Conservation (phyloP, 2,113 vertebrate genomes). For the Dascyllus trimaculatus region DNA sequence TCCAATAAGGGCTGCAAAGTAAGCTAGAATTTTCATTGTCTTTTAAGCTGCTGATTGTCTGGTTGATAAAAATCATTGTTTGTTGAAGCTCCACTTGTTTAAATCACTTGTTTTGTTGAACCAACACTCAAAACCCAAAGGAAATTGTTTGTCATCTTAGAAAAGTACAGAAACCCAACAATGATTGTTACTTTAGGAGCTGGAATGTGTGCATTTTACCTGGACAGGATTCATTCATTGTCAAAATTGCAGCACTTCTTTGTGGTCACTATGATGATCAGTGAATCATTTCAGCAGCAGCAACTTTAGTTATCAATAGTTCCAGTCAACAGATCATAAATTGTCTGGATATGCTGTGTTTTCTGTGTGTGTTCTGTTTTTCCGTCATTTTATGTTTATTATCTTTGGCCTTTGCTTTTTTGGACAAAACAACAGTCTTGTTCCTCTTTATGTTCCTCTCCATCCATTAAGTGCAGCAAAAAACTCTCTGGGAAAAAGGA, state of each 20-base stretch:
- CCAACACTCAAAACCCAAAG: too few species aligned
- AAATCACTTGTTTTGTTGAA: too few species aligned
- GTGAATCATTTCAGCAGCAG: background rate
- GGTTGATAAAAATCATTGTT: constrained; percentile 10
- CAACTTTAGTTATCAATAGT: background rate
- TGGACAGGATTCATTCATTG: too few species aligned
- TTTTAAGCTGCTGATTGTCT: constrained; percentile 16
- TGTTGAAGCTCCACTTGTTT: background rate
- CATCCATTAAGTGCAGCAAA: background rate
- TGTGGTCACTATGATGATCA: too few species aligned
- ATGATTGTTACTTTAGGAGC: too few species aligned
- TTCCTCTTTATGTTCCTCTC: background rate
- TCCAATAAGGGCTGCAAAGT: constrained; percentile 5
- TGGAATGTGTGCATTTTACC: too few species aligned
- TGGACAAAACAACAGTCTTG: background rate
- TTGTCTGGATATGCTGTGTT: too few species aligned
- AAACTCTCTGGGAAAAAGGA: background rate
- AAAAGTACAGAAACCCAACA: too few species aligned
- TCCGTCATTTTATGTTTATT: background rate
- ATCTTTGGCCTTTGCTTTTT: background rate
- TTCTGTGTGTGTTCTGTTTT: too few species aligned
- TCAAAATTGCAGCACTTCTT: too few species aligned
- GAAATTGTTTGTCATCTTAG: too few species aligned
- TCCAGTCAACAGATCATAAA: too few species aligned
- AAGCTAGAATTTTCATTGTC: background rate